A percentile compares a stretch with the other conserved stretches of the same genome.
Conservation (phyloP, 2,888 invertebrate genomes). For the Ectemnius cavifrons region DNA sequence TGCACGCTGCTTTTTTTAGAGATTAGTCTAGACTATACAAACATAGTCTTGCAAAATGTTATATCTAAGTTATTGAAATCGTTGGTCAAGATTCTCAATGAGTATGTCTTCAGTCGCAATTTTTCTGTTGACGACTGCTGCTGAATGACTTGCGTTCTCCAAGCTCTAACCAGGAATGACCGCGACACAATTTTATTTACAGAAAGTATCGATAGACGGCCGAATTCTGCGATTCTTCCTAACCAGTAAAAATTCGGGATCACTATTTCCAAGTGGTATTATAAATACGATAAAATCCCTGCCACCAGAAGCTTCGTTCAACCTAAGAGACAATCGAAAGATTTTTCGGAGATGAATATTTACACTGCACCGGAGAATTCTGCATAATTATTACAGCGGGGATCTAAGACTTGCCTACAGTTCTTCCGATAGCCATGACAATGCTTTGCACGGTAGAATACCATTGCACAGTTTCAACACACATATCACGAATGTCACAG, state of each 20-base stretch:
- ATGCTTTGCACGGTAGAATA: slow-evolving; percentile 34
- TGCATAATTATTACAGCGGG: slow-evolving; percentile 28
- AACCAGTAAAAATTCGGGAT: neutral
- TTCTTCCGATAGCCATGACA: slow-evolving; percentile 26
- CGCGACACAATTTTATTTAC: neutral
- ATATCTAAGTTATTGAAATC: slow-evolving; percentile 23
- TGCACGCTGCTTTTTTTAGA: slow-evolving; percentile 33
- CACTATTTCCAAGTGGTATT: neutral
- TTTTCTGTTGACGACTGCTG: neutral
- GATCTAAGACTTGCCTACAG: slow-evolving; percentile 25
- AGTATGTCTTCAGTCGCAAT: slow-evolving; percentile 13
- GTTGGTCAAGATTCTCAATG: slow-evolving; percentile 23
- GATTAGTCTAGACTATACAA: slow-evolving; percentile 19
- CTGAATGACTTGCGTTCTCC: neutral
- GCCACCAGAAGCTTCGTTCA: slow-evolving; percentile 5
- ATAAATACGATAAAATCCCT: neutral
- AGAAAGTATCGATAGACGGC: neutral
- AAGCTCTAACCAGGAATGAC: neutral
- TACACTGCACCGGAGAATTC: neutral
- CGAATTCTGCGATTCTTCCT: neutral
- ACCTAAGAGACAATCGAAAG: neutral
- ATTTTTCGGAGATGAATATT: slow-evolving; percentile 1
- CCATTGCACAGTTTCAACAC: slow-evolving; percentile 17
- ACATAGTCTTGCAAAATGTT: slow-evolving; percentile 22
- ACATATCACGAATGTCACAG: slow-evolving; percentile 34